phyloP scores from a whole-genome alignment of 2,888 invertebrate species.

The Drymonia ruficornis region DNA sequence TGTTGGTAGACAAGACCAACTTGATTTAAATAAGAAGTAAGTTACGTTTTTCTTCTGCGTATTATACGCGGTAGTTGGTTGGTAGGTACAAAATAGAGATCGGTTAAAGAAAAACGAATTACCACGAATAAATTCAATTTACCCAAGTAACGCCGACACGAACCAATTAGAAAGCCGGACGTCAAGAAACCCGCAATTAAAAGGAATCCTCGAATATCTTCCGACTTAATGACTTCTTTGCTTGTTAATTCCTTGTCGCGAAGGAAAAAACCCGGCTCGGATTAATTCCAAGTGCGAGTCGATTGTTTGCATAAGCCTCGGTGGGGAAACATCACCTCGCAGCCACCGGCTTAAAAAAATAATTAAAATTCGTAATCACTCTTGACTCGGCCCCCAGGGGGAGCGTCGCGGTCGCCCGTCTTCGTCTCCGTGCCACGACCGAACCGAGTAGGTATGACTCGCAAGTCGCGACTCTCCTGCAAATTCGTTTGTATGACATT shows the following conservation, averaged over 20 bases:
- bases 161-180: constrained; percentile 80
- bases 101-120: constrained; percentile 8
- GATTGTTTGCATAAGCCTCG: constrained; percentile 84
- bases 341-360: constrained; percentile 85
- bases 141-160: constrained; percentile 70
- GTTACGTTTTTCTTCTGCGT: too few relatives aligned
- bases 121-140: constrained; percentile 66
- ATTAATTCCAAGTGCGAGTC: constrained; percentile 85
- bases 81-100: not conserved
- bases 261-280: constrained; percentile 76
- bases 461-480: constrained; percentile 38
- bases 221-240: constrained; percentile 84
- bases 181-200: constrained; percentile 82
- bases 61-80: too few relatives aligned
- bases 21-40: too few relatives aligned
- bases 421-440: constrained; percentile 48
- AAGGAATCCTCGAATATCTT: constrained; percentile 82
- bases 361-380: constrained; percentile 85
- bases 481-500: constrained; percentile 57
- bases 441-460: too few relatives aligned
- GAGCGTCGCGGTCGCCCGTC: constrained; percentile 55
- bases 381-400: constrained; percentile 78
- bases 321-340: constrained; percentile 82
- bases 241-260: constrained; percentile 85
- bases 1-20: too few relatives aligned